Evolutionary conservation across 2,888 invertebrate species (phyloP), one percentile per base, ranked within the genome.

Genomic region (Melanostoma mellinum): DNA sequence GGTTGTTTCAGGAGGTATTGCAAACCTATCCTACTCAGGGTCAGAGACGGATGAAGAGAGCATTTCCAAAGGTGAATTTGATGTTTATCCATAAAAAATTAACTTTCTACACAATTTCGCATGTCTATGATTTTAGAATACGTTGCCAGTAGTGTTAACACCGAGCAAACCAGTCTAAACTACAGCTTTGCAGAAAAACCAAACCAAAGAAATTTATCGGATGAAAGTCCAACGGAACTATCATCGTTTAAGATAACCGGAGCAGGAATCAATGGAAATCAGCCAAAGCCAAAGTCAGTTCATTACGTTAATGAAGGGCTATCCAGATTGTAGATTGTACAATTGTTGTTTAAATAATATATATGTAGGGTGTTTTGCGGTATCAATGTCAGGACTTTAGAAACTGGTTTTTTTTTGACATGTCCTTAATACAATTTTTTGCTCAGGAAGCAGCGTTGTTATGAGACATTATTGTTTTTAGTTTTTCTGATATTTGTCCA

Each of bases 221-320:
- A 75, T 38, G 79, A 67, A 36, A 55, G 38, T 55, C 33, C 42
- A 20, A 58, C 71, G 30, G 84, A 84, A 32, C 69, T 84, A 1
- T 44, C 48, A 33, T 69, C 67, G 10, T 79, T 84, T 38, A 67
- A 32, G 20, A 65, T 35, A 46, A 58, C 30, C n/a, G 84, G 79
- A 35, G 5, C 58, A 44, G 67, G 20, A 4, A 42, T 35, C 6
- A 68, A 68, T 74, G 42, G 56, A 50, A 53, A 3, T 44, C 84
- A 65, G 35, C 58, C 60, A 55, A 79, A 74, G 38, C 48, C 36
- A 10, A 85, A 80, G 80, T 80, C 85, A 68, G 80, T 85, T 80
- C 80, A 85, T 85, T 85, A 85, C 76, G 80, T 85, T 80, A 85
- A 85, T 80, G 85, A 85, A 80, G 85, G 80, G 55, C 72, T 42